Conservation (phyloP, 2,888 invertebrate genomes). For the Andrena dorsata region DNA sequence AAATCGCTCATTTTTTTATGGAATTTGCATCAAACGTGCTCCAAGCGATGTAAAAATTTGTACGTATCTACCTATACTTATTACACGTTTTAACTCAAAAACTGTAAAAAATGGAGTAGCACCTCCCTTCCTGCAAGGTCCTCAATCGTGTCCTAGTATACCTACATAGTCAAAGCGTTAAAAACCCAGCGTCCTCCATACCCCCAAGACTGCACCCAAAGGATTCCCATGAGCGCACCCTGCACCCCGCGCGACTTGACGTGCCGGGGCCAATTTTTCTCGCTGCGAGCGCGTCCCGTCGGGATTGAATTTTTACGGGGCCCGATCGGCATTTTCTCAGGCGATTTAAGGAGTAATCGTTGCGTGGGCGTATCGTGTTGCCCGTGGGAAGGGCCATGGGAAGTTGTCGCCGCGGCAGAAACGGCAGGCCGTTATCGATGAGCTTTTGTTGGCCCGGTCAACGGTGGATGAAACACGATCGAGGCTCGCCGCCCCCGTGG, state of each 20-base stretch:
- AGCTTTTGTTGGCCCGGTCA: slow-evolving; percentile 68
- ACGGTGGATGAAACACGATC: slow-evolving; percentile 69
- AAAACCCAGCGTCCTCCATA: background rate
- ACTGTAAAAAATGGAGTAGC: too few species aligned
- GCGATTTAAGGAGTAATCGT: slow-evolving; percentile 63
- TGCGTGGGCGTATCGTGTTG: slow-evolving; percentile 64
- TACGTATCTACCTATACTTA: too few species aligned
- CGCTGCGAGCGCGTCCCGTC: background rate
- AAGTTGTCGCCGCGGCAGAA: slow-evolving; percentile 64
- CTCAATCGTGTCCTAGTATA: too few species aligned
- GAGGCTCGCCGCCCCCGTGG: slow-evolving; percentile 31
- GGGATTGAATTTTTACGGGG: slow-evolving; percentile 59
- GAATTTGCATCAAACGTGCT: too few species aligned
- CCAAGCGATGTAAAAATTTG: too few species aligned
- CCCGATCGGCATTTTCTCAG: slow-evolving; percentile 57
- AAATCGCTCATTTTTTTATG: too few species aligned
- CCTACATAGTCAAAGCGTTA: background rate
- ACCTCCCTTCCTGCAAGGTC: too few species aligned
- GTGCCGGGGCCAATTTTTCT: background rate
- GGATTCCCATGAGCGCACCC: background rate
- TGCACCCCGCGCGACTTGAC: background rate
- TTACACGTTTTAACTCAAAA: too few species aligned
- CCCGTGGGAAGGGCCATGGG: slow-evolving; percentile 65
- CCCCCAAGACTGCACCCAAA: background rate
- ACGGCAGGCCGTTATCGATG: slow-evolving; percentile 63